Conservation (phyloP, 2,888 invertebrate genomes). For the Lottia scabra region DNA sequence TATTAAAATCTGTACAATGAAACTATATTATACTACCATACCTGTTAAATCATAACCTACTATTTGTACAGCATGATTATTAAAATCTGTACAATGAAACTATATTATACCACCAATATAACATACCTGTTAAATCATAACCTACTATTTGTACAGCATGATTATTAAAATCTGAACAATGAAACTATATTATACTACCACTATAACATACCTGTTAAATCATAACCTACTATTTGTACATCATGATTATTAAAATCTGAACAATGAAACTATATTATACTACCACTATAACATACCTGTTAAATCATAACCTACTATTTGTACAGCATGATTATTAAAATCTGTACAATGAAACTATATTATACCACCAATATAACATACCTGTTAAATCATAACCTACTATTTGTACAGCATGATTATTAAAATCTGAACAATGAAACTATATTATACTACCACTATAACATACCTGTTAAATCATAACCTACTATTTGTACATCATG, state of each 20-base stretch:
- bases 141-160: slow-evolving; percentile 88
- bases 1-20: slow-evolving; percentile 81
- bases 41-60: slow-evolving; percentile 88
- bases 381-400: slow-evolving; percentile 88
- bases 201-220: too few species aligned
- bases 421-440: slow-evolving; percentile 79
- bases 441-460: slow-evolving; percentile 87
- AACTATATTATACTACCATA: slow-evolving; percentile 85
- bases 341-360: slow-evolving; percentile 85
- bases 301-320: slow-evolving; percentile 86
- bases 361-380: slow-evolving; percentile 86
- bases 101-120: slow-evolving; percentile 87
- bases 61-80: slow-evolving; percentile 87
- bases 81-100: slow-evolving; percentile 79
- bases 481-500: slow-evolving; percentile 88
- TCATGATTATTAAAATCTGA: slow-evolving; percentile 83
- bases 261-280: slow-evolving; percentile 86
- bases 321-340: slow-evolving; percentile 84
- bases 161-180: slow-evolving; percentile 82
- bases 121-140: too few species aligned
- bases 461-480: too few species aligned
- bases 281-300: slow-evolving; percentile 88
- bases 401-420: slow-evolving; percentile 87
- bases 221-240: slow-evolving; percentile 86
- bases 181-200: slow-evolving; percentile 85